phyloP scores from a whole-genome alignment of 2,797 vertebrate species.

The Notolabrus celidotus region DNA sequence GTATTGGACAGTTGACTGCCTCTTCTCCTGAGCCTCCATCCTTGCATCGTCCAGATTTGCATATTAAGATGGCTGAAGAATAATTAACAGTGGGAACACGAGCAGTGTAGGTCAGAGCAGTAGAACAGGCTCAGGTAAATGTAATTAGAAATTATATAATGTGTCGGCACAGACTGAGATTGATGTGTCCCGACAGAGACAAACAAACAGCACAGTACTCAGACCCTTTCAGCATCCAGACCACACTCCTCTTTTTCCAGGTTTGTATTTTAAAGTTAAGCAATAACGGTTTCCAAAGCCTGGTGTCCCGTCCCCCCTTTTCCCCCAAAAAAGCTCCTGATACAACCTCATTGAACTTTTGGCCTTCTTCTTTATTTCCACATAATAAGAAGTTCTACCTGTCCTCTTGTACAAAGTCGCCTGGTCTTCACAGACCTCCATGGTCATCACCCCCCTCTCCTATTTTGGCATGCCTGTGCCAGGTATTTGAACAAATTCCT shows the following conservation, averaged over 20 bases:
- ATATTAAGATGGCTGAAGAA: conserved; percentile 44
- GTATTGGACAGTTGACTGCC: too few relatives aligned
- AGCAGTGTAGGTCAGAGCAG: conserved; percentile 41
- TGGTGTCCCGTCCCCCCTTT: too few relatives aligned
- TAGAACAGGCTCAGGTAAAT: conserved; percentile 65
- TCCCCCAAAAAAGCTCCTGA: too few relatives aligned
- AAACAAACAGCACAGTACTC: conserved; percentile 60
- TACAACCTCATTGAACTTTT: conserved; percentile 28
- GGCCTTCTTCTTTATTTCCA: conserved; percentile 39
- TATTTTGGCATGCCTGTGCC: conserved; percentile 87
- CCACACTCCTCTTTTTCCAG: conserved; percentile 12
- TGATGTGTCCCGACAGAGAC: conserved; percentile 62
- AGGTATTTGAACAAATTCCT: conserved; percentile 92
- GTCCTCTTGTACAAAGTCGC: conserved; percentile 44
- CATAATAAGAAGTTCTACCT: conserved; percentile 50
- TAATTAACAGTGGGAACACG: conserved; percentile 56
- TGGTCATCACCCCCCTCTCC: conserved; percentile 44
- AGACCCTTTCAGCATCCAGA: conserved; percentile 8
- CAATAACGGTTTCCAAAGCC: conserved; percentile 32
- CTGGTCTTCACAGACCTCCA: conserved; percentile 51
- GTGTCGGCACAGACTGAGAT: conserved; percentile 50
- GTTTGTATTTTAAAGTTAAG: conserved; percentile 34
- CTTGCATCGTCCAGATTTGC: conserved; percentile 37
- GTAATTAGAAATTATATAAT: conserved; percentile 67
- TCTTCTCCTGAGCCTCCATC: not conserved